A percentile compares a stretch with the other conserved stretches of the same genome.
Conservation (phyloP, 2,888 invertebrate genomes). For the Cepaea hortensis region DNA sequence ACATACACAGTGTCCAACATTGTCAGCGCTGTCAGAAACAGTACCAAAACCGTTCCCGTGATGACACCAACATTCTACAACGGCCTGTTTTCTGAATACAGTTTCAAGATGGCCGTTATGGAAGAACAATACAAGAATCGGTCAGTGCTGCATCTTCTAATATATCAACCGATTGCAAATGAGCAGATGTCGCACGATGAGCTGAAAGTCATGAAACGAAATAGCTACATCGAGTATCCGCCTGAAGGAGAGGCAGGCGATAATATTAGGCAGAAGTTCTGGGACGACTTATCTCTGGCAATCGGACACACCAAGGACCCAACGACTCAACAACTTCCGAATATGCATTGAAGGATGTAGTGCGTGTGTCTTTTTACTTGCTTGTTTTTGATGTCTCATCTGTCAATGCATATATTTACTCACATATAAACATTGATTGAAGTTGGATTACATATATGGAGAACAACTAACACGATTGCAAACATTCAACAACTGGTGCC, state of each 20-base stretch:
- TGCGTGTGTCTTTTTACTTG: no score
- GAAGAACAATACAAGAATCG: conserved; percentile 33
- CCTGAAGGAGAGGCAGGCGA: conserved; percentile 14
- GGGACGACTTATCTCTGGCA: conserved; percentile 20
- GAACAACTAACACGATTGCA: no score
- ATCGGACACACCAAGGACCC: conserved; percentile 11
- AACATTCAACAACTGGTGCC: no score
- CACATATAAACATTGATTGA: no score
- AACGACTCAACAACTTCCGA: no score
- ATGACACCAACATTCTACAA: conserved; percentile 26
- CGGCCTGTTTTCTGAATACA: conserved; percentile 38
- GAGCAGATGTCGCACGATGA: conserved; percentile 23
- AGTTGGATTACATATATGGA: no score
- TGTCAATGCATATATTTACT: no score
- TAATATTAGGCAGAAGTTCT: conserved; percentile 16
- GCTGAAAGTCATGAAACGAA: conserved; percentile 11
- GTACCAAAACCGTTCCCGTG: conserved; percentile 43
- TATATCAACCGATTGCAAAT: conserved; percentile 29
- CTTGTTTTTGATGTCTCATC: no score
- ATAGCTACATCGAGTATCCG: conserved; percentile 34
- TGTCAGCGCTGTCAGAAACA: conserved; percentile 39
- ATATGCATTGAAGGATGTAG: no score
- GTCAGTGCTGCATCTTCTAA: conserved; percentile 34
- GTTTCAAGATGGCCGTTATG: conserved; percentile 49
- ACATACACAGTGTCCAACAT: conserved; percentile 29